A percentile compares a stretch with the other conserved stretches of the same genome.
Evolutionary conservation across 2,888 invertebrate genomes (phyloP).

Genomic region (Chelonus formosanus): DNA sequence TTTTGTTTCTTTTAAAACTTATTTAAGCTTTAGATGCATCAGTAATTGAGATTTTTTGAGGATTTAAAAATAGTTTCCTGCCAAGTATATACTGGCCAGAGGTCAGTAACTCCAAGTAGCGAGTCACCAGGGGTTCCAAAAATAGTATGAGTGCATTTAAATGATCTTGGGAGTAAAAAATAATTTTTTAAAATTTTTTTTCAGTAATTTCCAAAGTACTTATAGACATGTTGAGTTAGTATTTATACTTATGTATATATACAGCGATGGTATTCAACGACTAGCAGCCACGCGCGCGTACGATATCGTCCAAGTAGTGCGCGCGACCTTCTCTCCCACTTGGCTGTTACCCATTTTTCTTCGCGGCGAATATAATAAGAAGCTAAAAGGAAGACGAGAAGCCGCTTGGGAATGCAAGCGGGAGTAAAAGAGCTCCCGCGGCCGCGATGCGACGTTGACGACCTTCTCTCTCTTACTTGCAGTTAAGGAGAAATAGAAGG

Average conservation of each 20-base stretch:
- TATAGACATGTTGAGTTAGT: no score
- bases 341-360: constrained; percentile 35
- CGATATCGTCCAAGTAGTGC: constrained; percentile 14
- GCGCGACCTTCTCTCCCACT: constrained; percentile 35
- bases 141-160: constrained; percentile 35
- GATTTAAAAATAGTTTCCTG: constrained; percentile 60
- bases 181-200: neutral
- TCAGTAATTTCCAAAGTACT: neutral
- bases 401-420: constrained; percentile 18
- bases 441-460: constrained; percentile 13
- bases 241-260: no score
- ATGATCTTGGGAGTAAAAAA: constrained; percentile 31
- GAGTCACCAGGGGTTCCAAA: constrained; percentile 35
- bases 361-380: constrained; percentile 33
- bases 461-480: neutral
- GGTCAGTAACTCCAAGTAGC: constrained; percentile 60
- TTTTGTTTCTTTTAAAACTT: no score
- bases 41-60: constrained; percentile 18
- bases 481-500: constrained; percentile 1
- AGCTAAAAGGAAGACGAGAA: constrained; percentile 15
- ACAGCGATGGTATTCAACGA: no score
- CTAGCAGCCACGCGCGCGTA: constrained; percentile 19
- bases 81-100: constrained; percentile 58
- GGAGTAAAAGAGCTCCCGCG: constrained; percentile 12
- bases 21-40: no score